phyloP scores from a whole-genome alignment of 2,113 vertebrate species.

The Chaenogobius annularis region DNA sequence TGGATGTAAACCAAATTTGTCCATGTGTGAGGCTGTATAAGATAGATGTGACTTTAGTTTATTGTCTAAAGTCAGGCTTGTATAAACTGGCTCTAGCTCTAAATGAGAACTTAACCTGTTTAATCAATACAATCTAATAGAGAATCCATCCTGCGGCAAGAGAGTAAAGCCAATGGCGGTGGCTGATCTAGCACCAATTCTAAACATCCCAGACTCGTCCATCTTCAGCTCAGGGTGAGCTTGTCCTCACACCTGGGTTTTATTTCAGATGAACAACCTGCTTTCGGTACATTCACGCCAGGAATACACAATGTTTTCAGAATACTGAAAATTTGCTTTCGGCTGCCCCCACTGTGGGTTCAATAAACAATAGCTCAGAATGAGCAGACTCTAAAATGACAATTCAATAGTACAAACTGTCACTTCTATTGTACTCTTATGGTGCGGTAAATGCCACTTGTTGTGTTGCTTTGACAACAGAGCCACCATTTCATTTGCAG shows the following conservation, averaged over 20 bases:
- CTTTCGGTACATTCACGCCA: neutral
- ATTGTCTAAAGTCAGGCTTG: slow-evolving; percentile 4
- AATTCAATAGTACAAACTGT: neutral
- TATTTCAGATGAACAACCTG: neutral
- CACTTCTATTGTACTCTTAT: neutral
- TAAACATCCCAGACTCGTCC: neutral
- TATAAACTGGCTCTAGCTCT: neutral
- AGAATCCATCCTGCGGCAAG: slow-evolving; percentile 17
- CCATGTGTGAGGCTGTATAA: neutral
- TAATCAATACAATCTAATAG: slow-evolving; percentile 30
- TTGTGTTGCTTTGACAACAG: slow-evolving; percentile 8
- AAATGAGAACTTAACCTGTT: slow-evolving; percentile 28
- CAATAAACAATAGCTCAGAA: neutral
- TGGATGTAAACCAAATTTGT: neutral
- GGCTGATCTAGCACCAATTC: slow-evolving; percentile 15
- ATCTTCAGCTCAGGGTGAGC: slow-evolving; percentile 10
- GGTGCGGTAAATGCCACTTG: neutral
- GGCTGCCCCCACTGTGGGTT: slow-evolving; percentile 2
- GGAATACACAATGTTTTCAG: neutral
- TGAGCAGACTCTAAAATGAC: neutral
- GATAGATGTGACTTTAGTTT: neutral
- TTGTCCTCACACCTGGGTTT: neutral
- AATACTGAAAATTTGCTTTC: neutral
- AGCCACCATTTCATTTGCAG: neutral
- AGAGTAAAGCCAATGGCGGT: slow-evolving; percentile 13